phyloP scores from a whole-genome alignment of 2,797 vertebrate species.

The Alca torda region DNA sequence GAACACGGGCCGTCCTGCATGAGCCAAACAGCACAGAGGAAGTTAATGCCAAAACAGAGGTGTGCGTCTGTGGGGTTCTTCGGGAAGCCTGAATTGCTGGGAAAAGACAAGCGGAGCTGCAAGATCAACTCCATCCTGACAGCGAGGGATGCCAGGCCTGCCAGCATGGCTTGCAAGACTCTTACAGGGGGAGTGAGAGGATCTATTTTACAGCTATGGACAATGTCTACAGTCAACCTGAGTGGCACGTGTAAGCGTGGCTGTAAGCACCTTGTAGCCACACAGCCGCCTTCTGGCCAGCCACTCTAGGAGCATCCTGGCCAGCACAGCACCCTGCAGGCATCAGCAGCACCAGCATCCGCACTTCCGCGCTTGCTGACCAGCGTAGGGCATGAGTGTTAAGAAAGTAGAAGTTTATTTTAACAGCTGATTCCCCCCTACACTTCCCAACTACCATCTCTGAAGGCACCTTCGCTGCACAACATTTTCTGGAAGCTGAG shows the following conservation, averaged over 20 bases:
- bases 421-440: neutral
- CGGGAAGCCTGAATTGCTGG: neutral
- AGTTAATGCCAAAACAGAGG: neutral
- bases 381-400: fast-evolving
- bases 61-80: neutral
- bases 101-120: neutral
- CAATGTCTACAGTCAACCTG: neutral
- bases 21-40: neutral
- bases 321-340: neutral
- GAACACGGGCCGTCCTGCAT: neutral
- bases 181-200: neutral
- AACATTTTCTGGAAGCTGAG: neutral
- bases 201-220: neutral
- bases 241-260: fast-evolving
- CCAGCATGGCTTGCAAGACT: neutral
- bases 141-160: neutral
- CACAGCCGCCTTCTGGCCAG: neutral
- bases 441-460: neutral
- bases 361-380: neutral
- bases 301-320: neutral
- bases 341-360: neutral
- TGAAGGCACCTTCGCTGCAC: neutral
- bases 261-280: neutral
- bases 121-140: neutral
- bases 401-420: neutral